Conservation (phyloP, 2,113 vertebrate species). For the Triplophysa tibetana region DNA sequence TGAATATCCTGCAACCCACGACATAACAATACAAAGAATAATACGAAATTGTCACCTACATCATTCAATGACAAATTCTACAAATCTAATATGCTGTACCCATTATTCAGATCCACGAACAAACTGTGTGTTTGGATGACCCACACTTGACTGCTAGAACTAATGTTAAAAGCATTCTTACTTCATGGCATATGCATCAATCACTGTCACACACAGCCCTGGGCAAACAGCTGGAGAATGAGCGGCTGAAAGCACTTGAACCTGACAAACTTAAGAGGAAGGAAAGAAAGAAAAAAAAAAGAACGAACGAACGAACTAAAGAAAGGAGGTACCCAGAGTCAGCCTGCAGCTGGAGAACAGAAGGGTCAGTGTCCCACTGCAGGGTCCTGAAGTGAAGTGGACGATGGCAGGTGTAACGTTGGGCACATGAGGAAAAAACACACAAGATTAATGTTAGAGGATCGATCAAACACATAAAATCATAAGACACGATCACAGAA, state of each 20-base stretch:
- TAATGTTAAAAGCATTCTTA: conserved; percentile 31
- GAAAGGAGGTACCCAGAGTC: conserved; percentile 90
- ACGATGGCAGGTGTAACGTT: conserved; percentile 76
- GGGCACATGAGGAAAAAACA: conserved; percentile 74
- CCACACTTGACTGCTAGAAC: conserved; percentile 17
- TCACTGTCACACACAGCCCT: conserved; percentile 52
- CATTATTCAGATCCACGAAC: conserved; percentile 20
- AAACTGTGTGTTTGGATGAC: conserved; percentile 34
- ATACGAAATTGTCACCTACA: neutral
- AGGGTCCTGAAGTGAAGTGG: conserved; percentile 88
- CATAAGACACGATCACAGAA: neutral
- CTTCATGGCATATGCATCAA: conserved; percentile 49
- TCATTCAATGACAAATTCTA: neutral
- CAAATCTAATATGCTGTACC: neutral
- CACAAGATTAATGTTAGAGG: conserved; percentile 76
- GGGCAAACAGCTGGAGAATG: conserved; percentile 54
- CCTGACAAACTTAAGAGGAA: conserved; percentile 51
- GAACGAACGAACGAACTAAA: conserved; percentile 5
- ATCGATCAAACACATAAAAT: conserved; percentile 58
- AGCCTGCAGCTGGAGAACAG: conserved; percentile 97
- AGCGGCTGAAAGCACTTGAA: conserved; percentile 53
- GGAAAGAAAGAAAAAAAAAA: conserved; percentile 3
- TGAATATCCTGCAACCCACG: neutral
- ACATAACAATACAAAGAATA: conserved; percentile 5
- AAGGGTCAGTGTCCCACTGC: conserved; percentile 99